Conservation (phyloP, 2,888 invertebrate species). For the Ecdyonurus torrentis region DNA sequence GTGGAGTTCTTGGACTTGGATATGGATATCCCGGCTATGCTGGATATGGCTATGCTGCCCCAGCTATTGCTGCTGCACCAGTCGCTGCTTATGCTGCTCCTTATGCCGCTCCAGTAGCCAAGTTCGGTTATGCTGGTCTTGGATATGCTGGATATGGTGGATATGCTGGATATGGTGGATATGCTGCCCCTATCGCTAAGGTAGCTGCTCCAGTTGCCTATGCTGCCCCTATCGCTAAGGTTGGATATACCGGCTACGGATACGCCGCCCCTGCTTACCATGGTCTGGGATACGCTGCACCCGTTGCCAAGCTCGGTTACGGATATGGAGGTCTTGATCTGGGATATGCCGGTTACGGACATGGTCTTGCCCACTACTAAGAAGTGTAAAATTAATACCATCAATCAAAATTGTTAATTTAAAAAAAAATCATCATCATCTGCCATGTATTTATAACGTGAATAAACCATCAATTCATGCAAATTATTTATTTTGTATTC, state of each 20-base stretch:
- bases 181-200: conserved; percentile 7
- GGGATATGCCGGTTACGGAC: neutral
- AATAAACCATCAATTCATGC: neutral
- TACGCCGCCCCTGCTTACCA: neutral
- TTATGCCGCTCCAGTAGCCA: neutral
- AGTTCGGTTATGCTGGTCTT: neutral
- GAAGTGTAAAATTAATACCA: neutral
- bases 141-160: neutral
- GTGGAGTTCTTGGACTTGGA: conserved; percentile 6
- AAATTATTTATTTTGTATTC: too few species aligned
- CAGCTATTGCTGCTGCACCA: neutral
- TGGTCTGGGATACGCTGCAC: conserved; percentile 5
- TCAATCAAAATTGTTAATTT: neutral
- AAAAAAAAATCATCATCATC: neutral
- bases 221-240: neutral
- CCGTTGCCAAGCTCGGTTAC: neutral
- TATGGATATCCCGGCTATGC: neutral
- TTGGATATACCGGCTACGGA: neutral
- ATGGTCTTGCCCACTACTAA: neutral
- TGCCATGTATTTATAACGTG: neutral
- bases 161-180: too few species aligned
- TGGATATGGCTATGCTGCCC: neutral
- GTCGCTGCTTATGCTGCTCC: neutral
- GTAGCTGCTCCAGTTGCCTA: neutral
- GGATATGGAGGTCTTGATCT: neutral